Percentiles rank a stretch among this genome's conserved stretches.
Conservation (phyloP, 2,797 vertebrate genomes). For the Streptopelia turtur region DNA sequence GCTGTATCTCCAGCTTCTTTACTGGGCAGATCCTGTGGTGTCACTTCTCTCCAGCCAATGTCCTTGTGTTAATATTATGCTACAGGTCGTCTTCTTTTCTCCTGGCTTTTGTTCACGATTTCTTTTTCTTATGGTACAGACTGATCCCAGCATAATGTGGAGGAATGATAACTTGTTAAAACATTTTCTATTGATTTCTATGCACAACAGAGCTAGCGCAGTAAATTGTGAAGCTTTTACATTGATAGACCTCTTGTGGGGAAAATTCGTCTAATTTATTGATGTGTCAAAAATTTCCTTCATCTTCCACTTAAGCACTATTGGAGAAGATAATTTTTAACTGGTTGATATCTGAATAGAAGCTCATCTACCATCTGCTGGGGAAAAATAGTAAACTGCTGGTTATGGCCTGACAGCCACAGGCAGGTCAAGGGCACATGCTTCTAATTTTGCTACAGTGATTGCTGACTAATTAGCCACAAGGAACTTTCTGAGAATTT, state of each 20-base stretch:
- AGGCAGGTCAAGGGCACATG: constrained; percentile 28
- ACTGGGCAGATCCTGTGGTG: not conserved
- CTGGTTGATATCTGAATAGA: constrained; percentile 19
- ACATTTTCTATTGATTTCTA: not conserved
- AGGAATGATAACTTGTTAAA: not conserved
- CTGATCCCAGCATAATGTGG: not conserved
- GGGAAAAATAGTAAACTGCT: not conserved
- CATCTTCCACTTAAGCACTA: not conserved
- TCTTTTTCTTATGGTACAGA: not conserved
- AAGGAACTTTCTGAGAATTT: constrained; percentile 18
- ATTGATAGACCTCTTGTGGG: not conserved
- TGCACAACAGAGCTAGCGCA: not conserved
- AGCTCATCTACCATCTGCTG: constrained; percentile 19
- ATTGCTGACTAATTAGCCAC: constrained; percentile 11
- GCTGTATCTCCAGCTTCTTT: not conserved
- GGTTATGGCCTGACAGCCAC: not conserved
- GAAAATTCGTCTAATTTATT: constrained; percentile 4
- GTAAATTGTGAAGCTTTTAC: not conserved
- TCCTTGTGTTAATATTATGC: not conserved
- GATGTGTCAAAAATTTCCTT: not conserved
- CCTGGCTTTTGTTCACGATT: not conserved
- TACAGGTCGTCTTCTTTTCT: rapidly evolving
- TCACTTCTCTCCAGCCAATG: not conserved
- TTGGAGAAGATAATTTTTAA: constrained; percentile 11
- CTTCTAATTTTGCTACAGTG: constrained; percentile 17